A percentile compares a stretch with the other conserved stretches of the same genome.
Evolutionary conservation across 2,797 vertebrate genomes (phyloP).

Genomic region (Emys orbicularis): DNA sequence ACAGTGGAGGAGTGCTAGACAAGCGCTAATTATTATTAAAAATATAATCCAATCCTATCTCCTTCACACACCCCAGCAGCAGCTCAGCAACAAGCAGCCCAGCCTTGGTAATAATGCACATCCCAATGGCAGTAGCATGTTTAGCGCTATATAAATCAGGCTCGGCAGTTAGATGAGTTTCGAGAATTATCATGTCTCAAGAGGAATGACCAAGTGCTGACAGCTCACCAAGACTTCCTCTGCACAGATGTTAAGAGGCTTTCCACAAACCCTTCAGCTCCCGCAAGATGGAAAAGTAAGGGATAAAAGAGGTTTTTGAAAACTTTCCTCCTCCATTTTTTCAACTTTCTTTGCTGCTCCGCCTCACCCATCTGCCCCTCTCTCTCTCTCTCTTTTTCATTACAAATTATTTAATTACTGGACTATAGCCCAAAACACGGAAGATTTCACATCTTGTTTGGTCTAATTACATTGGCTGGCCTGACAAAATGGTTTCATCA

Average conservation of each 20-base stretch:
- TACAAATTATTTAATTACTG: slow-evolving; percentile 80
- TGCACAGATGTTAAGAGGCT: slow-evolving; percentile 55
- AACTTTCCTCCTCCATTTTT: slow-evolving; percentile 15
- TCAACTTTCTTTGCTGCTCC: slow-evolving; percentile 30
- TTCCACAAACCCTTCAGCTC: slow-evolving; percentile 57
- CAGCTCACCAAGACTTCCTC: slow-evolving; percentile 67
- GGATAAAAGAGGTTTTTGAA: slow-evolving; percentile 42
- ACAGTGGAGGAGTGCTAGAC: slow-evolving; percentile 30
- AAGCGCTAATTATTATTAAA: slow-evolving; percentile 63
- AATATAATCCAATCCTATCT: slow-evolving; percentile 36
- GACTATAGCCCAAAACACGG: slow-evolving; percentile 74
- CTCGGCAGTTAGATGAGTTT: slow-evolving; percentile 65
- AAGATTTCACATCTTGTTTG: slow-evolving; percentile 80
- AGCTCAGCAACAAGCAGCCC: slow-evolving; percentile 30
- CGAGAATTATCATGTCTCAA: slow-evolving; percentile 41
- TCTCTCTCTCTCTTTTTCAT: slow-evolving; percentile 58
- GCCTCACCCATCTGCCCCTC: neutral
- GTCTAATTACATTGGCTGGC: slow-evolving; percentile 78
- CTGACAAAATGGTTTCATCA: slow-evolving; percentile 82
- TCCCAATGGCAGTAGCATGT: slow-evolving; percentile 46
- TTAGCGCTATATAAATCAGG: slow-evolving; percentile 62
- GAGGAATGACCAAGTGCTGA: slow-evolving; percentile 70
- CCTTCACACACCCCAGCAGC: slow-evolving; percentile 21
- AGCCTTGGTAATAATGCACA: slow-evolving; percentile 12
- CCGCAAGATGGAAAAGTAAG: neutral